Base-by-base conservation (phyloP, 2,888 invertebrate genomes). In the Drosophila siamana region DNA sequence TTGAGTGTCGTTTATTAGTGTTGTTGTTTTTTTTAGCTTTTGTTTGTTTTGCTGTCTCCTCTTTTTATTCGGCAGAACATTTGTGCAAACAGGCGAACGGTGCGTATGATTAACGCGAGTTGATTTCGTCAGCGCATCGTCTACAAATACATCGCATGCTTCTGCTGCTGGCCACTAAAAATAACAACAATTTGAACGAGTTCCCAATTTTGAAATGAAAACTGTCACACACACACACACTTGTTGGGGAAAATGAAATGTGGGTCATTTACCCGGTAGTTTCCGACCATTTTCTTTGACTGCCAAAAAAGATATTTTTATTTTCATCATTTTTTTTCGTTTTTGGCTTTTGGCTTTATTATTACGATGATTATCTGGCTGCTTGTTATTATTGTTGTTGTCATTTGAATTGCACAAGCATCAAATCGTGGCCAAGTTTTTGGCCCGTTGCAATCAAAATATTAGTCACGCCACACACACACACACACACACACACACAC, bases 231-330 rank as follows among this genome's bases (percentile, higher is more conserved):
- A 51, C 22, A 38, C 36, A 56, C 19, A 57, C 15, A 28, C 22
- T 38, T 0, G 22, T 8, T 38, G 30, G 40, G 43, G 11, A 40
- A 40, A 55, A 46, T 56, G 36, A 66, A 80, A 86, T 77, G 62
- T 87, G 76, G 88, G 88, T 87, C 87, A 88, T 80, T 87, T 82
- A 88, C 82, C 80, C 80, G 75, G 60, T 67, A 78, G 71, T 74
- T 71, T 57, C 15, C 50, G 33, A 66, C 16, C 22, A 61, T 59
- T 72, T 59, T 52, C 50, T 38, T 47, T 41, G 38, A 60, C 36
- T 74, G 71, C 64, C 70, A 77, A 76, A 70, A 70, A 70, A 48
- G 44, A 38, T 30, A 61, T 16, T 19, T 9, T 4, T 19, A 50
- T 36, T 36, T 38, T 19, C n/a, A 8, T 16, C 16, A 38, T 36